phyloP scores from a whole-genome alignment of 23 tunicate genomes.

The Trididemnum clinides region DNA sequence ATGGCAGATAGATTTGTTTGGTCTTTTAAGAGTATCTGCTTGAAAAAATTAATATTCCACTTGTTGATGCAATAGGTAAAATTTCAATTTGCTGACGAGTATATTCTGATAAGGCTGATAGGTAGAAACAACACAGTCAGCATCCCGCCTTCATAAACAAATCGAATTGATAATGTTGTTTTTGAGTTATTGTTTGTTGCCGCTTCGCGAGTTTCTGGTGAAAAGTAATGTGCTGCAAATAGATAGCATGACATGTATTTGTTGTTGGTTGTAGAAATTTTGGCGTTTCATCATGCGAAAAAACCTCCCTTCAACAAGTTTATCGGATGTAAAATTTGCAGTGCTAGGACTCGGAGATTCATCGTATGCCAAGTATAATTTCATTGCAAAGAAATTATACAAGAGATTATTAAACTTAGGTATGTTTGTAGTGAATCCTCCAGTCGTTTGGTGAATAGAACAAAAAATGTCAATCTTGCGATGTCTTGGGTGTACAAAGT shows the following conservation, averaged over 20 bases:
- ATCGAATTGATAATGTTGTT: neutral
- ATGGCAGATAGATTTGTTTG: neutral
- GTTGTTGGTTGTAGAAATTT: constrained; percentile 55
- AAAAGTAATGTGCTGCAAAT: no score
- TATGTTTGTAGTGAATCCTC: no score
- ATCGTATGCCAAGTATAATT: constrained; percentile 87
- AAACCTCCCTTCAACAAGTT: constrained; percentile 57
- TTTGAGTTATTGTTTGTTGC: neutral
- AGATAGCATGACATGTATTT: neutral
- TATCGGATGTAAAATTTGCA: constrained; percentile 53
- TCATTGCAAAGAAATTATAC: constrained; percentile 74
- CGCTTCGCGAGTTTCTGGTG: neutral
- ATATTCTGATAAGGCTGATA: no score
- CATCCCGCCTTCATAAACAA: no score
- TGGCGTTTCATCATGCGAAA: constrained; percentile 95
- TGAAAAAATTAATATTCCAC: neutral
- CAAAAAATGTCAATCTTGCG: no score
- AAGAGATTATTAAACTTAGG: constrained; percentile 67
- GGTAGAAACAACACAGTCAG: neutral
- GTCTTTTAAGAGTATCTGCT: neutral
- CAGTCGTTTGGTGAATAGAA: no score
- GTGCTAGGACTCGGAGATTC: constrained; percentile 95
- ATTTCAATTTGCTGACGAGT: no score
- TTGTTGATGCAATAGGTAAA: no score
- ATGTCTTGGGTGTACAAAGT: no score